Evolutionary conservation across 2,888 invertebrate genomes (phyloP), one percentile per base, ranked within the genome.

Genomic region (Chloroclystis v-ata): DNA sequence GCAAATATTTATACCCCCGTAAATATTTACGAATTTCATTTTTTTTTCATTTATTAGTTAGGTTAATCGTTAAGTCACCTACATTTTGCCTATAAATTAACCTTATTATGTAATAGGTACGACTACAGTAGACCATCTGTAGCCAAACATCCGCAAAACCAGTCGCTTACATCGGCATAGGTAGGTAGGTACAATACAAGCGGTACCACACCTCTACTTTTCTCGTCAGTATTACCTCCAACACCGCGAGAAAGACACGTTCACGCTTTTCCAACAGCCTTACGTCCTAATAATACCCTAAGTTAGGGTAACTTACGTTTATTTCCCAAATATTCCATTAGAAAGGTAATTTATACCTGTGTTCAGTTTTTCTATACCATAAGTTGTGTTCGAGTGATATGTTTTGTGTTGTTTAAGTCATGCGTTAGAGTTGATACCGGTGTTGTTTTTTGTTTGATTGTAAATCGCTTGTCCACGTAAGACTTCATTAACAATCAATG

Each of bases 271-370:
- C 35, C 10, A 6, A n/a, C 4, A 13, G 32, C 32, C 14, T 33
- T 14, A n/a, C 14, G 14, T 33, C 9, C 3, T 1, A 13, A 16
- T 14, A 16, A 5, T 16, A 6, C 5, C 14, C 14, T 16, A 5
- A 16, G 13, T 33, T 33, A 16, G n/a, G 14, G 5, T 13, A 78
- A 64, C 61, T 72, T 56, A 43, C 56, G 41, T 10, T 43, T 32
- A 57, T 60, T 65, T 69, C 69, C 70, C 67, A 67, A 68, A 57
- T 67, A 49, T 66, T 79, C 72, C 75, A 78, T 75, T 72, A 74
- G 52, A 63, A 72, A 82, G 78, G 77, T 79, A 81, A 72, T 35
- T 20, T 6, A 47, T 52, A 43, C 47, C 51, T 45, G 28, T 54
- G 49, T 59, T 52, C 49, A 56, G 52, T 43, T 49, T 52, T 56